Evolutionary conservation across 2,113 vertebrate genomes (phyloP), one percentile per base, ranked within the genome.

Genomic region (Phalacrocorax carbo): DNA sequence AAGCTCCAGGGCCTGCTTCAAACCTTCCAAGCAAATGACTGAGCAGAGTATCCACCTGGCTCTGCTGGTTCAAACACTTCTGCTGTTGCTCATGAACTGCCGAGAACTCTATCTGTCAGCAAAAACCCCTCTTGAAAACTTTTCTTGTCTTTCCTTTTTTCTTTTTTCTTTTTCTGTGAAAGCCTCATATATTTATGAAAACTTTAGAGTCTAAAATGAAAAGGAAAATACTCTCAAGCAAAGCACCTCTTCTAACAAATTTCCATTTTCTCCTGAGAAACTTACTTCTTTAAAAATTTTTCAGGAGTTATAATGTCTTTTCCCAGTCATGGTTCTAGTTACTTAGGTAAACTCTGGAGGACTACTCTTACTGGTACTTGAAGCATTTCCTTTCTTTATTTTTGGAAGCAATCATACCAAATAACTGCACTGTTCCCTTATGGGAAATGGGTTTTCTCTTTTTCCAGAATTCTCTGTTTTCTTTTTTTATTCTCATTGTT

Each of bases 61-160:
- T 82, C 72, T 65, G 38, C 25, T 36, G 2, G 0, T 34, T 46
- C 64, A 71, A 68, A 49, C 1, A 3, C 22, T 65, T 1, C 42
- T 42, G 21, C 34, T 49, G 8, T 0, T 7, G 2, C 51, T 14
- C 36, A 13, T 4, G 14, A 69, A 48, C 46, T 49, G 48, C 69
- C 20, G n/a, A 44, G 11, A 70, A 76, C 21, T 51, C 38, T 25
- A 25, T 11, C 48, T 75, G 30, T 4, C 42, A 62, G 26, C 32
- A 15, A 62, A 42, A 69, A 38, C 1, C 8, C 22, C 5, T 70
- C 22, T 44, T 36, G 32, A 57, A 70, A 57, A 49, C 5, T 8
- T 15, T n/a, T 34, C 3, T 27, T 22, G 20, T 7, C 30, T 21
- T 11, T 8, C 12, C 5, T 22, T 58, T 13, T 58, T 30, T 17